Percentiles rank a stretch among this genome's conserved stretches.
Conservation (phyloP, 2,113 vertebrate genomes). For the Erythrocercus mccallii region DNA sequence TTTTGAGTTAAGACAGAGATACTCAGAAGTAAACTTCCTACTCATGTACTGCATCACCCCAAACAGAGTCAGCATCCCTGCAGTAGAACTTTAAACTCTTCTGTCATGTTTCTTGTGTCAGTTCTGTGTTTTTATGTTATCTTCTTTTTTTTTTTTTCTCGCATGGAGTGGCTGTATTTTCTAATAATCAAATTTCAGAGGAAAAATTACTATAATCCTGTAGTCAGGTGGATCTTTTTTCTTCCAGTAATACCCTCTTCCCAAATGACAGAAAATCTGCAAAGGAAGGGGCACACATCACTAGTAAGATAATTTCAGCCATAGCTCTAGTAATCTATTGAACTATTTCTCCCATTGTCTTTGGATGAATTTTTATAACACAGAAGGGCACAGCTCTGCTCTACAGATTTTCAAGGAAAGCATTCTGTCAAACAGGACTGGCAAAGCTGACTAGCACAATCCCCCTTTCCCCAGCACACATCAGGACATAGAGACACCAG, state of each 20-base stretch:
- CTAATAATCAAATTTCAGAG: neutral
- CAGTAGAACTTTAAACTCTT: neutral
- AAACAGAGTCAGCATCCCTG: neutral
- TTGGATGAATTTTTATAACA: neutral
- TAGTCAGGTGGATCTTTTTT: neutral
- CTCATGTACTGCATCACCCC: neutral
- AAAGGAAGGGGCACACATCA: neutral
- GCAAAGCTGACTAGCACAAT: neutral
- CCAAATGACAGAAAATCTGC: neutral
- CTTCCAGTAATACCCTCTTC: neutral
- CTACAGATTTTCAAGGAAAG: neutral
- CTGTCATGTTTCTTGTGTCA: neutral
- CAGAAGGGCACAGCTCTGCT: neutral
- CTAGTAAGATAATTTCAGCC: neutral
- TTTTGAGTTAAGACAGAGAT: neutral
- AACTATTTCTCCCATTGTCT: neutral
- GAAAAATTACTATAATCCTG: neutral
- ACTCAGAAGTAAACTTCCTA: neutral
- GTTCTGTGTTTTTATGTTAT: neutral
- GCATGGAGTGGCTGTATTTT: neutral
- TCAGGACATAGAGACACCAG: neutral
- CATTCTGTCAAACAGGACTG: neutral
- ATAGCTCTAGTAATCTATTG: neutral
- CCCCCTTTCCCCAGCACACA: fast-evolving
- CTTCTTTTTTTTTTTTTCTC: neutral